Evolutionary conservation across 2,113 vertebrate species (phyloP), one percentile per base, ranked within the genome.

Genomic region (Gila orcuttii): DNA sequence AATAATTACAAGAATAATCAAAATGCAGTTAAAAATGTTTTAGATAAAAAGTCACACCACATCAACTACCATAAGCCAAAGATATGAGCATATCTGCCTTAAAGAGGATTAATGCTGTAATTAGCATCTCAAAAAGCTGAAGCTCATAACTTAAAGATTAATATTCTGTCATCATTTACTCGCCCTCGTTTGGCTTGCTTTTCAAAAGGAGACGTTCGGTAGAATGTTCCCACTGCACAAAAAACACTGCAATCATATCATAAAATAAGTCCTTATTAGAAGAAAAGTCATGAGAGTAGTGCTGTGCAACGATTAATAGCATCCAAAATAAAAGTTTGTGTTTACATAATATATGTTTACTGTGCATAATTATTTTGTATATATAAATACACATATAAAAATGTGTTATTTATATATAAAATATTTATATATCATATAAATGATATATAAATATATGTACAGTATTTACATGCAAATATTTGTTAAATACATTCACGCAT

Each of bases 71-170:
- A 36, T 36, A 68, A 23, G 2, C 71, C 42, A 25, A 8, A 74
- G 71, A 74, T 47, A 45, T 74, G 71, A 74, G 39, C 68, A 71
- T 71, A 39, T 71, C 68, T 71, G 68, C 71, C 23, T 8, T 74
- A 15, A 47, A 74, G 5, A 17, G 42, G 71, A 74, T 74, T 74
- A 74, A 74, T 74, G n/a, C 23, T 47, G 39, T 47, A 74, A 74
- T 47, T 47, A 74, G 11, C 71, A 74, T 73, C 39, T n/a, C 69
- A 17, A 73, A 73, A 42, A 23, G 68, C 33, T 39, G 17, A 3
- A 69, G 33, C 68, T 71, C 36, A 23, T 2, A n/a, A 45, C 39
- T 6, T 25, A 12, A 45, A 45, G n/a, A 74, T 47, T 0, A 47
- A 47, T 6, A 74, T 73, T 74, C 21, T 15, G 71, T 45, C 71